Evolutionary conservation across 1,140 invertebrate species (phyloP).

Genomic region (Bombus polaris): DNA sequence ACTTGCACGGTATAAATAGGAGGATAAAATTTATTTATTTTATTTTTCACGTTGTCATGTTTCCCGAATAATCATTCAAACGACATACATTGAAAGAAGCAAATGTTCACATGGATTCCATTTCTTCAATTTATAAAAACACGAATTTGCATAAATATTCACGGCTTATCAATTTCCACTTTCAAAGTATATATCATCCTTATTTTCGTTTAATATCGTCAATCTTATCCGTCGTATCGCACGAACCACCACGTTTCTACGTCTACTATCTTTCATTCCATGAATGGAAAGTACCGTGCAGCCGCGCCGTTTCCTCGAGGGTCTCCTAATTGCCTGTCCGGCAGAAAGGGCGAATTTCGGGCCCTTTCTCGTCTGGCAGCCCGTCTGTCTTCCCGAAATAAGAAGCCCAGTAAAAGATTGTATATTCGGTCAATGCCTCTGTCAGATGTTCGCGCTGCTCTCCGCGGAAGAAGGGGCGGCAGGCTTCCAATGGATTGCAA

Average conservation of each 20-base stretch:
- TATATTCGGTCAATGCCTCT: conserved; percentile 72
- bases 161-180: too few relatives aligned
- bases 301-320: conserved; percentile 35
- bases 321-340: conserved; percentile 50
- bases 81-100: too few relatives aligned
- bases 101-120: too few relatives aligned
- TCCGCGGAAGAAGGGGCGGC: conserved; percentile 28
- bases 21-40: too few relatives aligned
- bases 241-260: background rate
- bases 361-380: conserved; percentile 44
- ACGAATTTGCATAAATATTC: too few relatives aligned
- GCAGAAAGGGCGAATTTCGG: conserved; percentile 41
- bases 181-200: too few relatives aligned
- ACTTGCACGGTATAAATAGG: too few relatives aligned
- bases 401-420: conserved; percentile 68
- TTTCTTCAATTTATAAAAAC: too few relatives aligned
- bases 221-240: background rate
- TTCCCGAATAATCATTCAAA: too few relatives aligned
- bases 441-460: conserved; percentile 68
- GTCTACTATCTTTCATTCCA: background rate
- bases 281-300: conserved; percentile 37
- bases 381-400: conserved; percentile 58
- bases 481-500: conserved; percentile 61
- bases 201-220: too few relatives aligned
- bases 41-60: too few relatives aligned